Conservation (phyloP, 2,888 invertebrate species). For the Oscheius sp. region DNA sequence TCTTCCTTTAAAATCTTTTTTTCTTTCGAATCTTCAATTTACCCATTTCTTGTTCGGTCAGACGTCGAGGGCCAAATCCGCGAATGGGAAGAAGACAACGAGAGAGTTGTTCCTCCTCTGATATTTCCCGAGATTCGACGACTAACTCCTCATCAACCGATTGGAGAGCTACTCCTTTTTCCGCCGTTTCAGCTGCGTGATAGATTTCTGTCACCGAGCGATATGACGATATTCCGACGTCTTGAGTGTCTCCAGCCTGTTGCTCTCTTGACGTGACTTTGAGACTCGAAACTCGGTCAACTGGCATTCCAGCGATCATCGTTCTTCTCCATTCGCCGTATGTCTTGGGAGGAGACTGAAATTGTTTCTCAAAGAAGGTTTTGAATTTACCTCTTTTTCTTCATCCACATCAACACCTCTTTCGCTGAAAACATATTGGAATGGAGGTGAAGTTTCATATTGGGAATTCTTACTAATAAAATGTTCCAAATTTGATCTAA, state of each 20-base stretch:
- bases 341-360: constrained; percentile 22
- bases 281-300: constrained; percentile 2
- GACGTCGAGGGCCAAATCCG: constrained; percentile 62
- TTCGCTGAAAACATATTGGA: constrained; percentile 29
- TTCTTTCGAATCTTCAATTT: neutral
- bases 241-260: constrained; percentile 28
- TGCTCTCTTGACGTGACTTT: constrained; percentile 27
- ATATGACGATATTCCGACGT: constrained; percentile 51
- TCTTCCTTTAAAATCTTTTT: constrained; percentile 38
- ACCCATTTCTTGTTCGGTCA: constrained; percentile 69
- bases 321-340: constrained; percentile 28
- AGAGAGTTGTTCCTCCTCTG: constrained; percentile 31
- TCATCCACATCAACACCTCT: constrained; percentile 35
- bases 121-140: constrained; percentile 16
- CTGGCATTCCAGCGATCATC: constrained; percentile 25
- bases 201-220: constrained; percentile 68
- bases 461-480: constrained; percentile 39
- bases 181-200: constrained; percentile 62
- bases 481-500: constrained; percentile 43
- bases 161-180: constrained; percentile 10
- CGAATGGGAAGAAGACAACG: constrained; percentile 53
- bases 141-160: constrained; percentile 24
- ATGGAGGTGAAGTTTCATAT: constrained; percentile 34
- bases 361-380: too few species aligned
- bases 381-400: neutral